These are phyloP conservation scores for Rhinolophus sinicus DNA, from an alignment of 2,113 vertebrate genomes.

Conservation along the genomic window DNA sequence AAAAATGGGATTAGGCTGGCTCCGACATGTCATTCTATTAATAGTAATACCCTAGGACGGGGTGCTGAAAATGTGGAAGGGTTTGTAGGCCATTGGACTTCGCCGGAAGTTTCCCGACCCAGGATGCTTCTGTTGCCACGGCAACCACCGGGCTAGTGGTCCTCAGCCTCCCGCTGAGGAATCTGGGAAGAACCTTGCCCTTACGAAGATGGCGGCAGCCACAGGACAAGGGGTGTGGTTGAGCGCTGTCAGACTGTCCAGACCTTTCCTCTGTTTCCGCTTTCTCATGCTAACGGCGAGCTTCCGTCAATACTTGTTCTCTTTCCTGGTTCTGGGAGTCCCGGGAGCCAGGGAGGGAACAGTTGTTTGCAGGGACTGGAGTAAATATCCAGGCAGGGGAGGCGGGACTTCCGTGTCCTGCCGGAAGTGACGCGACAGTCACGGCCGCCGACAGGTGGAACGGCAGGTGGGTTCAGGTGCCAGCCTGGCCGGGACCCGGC, in stretches of 20 bases:
- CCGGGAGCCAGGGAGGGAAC: neutral
- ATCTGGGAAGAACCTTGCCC: conserved; percentile 53
- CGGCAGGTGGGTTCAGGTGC: conserved; percentile 77
- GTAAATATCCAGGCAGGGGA: neutral
- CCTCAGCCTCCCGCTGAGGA: conserved; percentile 26
- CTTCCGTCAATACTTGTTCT: neutral
- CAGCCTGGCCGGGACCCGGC: conserved; percentile 46
- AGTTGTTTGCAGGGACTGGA: neutral
- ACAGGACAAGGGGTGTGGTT: conserved; percentile 21
- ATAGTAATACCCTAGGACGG: neutral
- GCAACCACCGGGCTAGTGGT: conserved; percentile 40
- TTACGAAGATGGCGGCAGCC: conserved; percentile 62
- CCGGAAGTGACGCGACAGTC: conserved; percentile 77
- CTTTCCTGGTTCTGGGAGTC: neutral
- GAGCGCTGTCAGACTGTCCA: neutral
- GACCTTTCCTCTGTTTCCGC: neutral
- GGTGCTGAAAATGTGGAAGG: neutral
- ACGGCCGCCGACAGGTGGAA: conserved; percentile 73
- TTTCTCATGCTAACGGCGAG: neutral
- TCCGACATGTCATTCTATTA: neutral
- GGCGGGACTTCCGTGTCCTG: conserved; percentile 62
- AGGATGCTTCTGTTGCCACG: conserved; percentile 62
- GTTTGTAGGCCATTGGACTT: neutral
- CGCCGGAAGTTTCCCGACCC: neutral
- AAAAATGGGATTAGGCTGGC: neutral